phyloP scores from a whole-genome alignment of 2,888 invertebrate genomes.

The Camptogramma bilineatum region DNA sequence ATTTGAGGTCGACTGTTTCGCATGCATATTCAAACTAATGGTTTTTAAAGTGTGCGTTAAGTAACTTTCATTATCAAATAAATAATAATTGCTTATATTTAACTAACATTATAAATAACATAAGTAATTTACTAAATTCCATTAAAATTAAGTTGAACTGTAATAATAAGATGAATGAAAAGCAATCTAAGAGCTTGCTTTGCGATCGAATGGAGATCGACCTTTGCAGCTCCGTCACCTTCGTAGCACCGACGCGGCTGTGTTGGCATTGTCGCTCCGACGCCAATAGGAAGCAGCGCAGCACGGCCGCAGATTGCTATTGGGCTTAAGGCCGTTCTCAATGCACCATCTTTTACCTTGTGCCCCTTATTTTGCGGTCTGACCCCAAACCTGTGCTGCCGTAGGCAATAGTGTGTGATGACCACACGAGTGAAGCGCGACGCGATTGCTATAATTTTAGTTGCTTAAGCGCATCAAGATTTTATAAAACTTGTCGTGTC shows the following conservation, averaged over 20 bases:
- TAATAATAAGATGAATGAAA: constrained; percentile 43
- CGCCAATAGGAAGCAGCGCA: constrained; percentile 83
- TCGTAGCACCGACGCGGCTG: constrained; percentile 67
- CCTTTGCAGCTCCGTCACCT: constrained; percentile 78
- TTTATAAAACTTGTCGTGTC: constrained; percentile 6
- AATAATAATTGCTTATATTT: neutral
- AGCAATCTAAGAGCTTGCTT: constrained; percentile 36
- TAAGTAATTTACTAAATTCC: neutral
- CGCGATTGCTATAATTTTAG: constrained; percentile 27
- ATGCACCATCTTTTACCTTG: constrained; percentile 86
- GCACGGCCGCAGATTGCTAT: constrained; percentile 77
- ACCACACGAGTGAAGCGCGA: constrained; percentile 46
- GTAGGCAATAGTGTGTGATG: constrained; percentile 54
- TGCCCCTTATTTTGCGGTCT: constrained; percentile 78
- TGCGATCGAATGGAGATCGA: constrained; percentile 66
- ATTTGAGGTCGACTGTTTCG: constrained; percentile 64
- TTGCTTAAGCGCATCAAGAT: constrained; percentile 25
- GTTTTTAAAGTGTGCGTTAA: constrained; percentile 49
- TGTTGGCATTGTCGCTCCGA: constrained; percentile 80
- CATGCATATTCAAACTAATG: constrained; percentile 52
- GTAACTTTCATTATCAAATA: constrained; percentile 15
- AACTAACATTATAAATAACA: constrained; percentile 2
- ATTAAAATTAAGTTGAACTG: neutral
- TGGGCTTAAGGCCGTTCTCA: constrained; percentile 85
- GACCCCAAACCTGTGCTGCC: constrained; percentile 72